phyloP scores from a whole-genome alignment of 1,140 invertebrate species.

The Tigriopus japonicus region DNA sequence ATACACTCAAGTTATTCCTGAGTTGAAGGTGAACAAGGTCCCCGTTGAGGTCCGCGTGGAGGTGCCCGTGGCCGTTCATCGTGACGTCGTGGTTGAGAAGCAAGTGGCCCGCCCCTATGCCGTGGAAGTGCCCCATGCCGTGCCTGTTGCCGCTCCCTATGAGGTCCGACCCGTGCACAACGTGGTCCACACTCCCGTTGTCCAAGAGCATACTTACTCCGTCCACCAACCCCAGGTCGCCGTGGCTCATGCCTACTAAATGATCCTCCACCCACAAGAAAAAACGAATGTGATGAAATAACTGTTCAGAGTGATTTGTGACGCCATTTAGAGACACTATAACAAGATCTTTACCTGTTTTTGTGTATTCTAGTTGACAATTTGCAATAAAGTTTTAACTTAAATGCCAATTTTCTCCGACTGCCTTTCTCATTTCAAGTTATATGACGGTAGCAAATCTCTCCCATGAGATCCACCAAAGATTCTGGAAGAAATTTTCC shows the following conservation, averaged over 20 bases:
- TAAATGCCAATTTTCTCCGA: no score
- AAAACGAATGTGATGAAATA: constrained; percentile 1
- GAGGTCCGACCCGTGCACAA: constrained; percentile 9
- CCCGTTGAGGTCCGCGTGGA: constrained; percentile 8
- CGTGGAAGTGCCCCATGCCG: constrained; percentile 4
- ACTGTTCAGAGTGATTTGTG: constrained; percentile 11
- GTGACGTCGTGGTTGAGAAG: constrained; percentile 7
- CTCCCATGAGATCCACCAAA: no score
- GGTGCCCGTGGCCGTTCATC: constrained; percentile 12
- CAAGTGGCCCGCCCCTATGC: constrained; percentile 3
- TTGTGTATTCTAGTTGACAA: constrained; percentile 3
- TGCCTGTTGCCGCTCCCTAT: constrained; percentile 9
- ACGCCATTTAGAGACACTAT: background rate
- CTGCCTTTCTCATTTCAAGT: no score
- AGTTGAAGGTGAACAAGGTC: constrained; percentile 3
- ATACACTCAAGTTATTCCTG: background rate
- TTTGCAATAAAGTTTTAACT: no score
- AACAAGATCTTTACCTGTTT: background rate
- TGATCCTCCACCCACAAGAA: background rate
- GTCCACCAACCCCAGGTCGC: background rate
- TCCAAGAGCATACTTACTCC: constrained; percentile 3
- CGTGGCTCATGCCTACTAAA: background rate
- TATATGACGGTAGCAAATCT: no score
- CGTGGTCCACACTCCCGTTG: constrained; percentile 10
- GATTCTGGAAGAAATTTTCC: no score